Base-by-base conservation (phyloP, 1,140 invertebrate genomes). In the Eciton burchellii region DNA sequence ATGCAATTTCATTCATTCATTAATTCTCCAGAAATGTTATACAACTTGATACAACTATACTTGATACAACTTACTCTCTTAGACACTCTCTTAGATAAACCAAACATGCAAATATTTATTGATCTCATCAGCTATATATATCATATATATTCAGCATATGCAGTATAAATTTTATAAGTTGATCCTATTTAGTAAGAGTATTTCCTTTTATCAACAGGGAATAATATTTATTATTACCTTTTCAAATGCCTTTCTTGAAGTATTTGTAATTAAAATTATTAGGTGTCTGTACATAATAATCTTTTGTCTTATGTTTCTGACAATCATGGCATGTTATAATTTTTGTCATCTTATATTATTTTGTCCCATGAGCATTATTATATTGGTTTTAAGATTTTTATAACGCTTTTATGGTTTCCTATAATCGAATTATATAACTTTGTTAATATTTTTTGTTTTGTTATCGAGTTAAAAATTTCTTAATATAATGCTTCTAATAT, bases 1-100 rank as follows among this genome's bases (percentile, higher is more conserved):
- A 29, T 59, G 57, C 26, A 29, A 59, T 19, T n/a, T 62, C 26
- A 19, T 62, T 62, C 26, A 19, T 62, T 62, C 26, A 59, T 59
- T 29, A 29, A 14, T 57, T 57, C 26, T 0, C 57, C 57, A 2
- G 16, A 60, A 16, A 60, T 35, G 12, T 60, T 29, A 9, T 14
- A n/a, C 41, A 19, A 11, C 26, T 19, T 62, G 26, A 62, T 62
- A 8, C 3, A 29, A 62, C 29, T n/a, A n/a, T n/a, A n/a, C n/a
- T n/a, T n/a, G n/a, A n/a, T n/a, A n/a, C n/a, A n/a, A n/a, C n/a
- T n/a, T n/a, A n/a, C n/a, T n/a, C n/a, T n/a, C n/a, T n/a, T n/a
- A 35, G 24, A 0, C 11, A 35, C 16, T 29, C 11, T 16, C 26
- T 35, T 59, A 16, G 57, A 24, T 1, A 12, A 59, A 4, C 57